These are phyloP conservation scores for Rutpela maculata DNA, from an alignment of 2,888 invertebrate genomes.

Conservation along the genomic window DNA sequence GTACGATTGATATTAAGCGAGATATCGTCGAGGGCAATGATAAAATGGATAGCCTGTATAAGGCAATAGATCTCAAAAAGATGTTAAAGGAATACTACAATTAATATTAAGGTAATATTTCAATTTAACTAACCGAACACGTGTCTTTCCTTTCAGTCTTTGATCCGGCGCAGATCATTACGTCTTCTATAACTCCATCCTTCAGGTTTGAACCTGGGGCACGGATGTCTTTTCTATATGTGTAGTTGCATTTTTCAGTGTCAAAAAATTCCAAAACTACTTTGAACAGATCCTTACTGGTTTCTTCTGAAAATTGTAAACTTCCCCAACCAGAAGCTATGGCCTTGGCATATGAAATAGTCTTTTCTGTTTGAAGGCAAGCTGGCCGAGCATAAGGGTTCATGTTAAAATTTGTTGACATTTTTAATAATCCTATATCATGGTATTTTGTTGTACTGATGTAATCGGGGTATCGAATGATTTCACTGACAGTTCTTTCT, in stretches of 20 bases:
- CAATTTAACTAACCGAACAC: slow-evolving; percentile 75
- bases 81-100: too few relatives aligned
- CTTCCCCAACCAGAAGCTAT: slow-evolving; percentile 75
- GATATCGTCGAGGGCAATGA: too few relatives aligned
- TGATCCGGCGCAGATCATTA: slow-evolving; percentile 77
- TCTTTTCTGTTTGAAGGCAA: slow-evolving; percentile 68
- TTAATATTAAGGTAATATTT: too few relatives aligned
- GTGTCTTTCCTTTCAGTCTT: slow-evolving; percentile 72
- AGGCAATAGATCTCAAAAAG: too few relatives aligned
- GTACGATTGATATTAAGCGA: too few relatives aligned
- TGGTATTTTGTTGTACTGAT: slow-evolving; percentile 72
- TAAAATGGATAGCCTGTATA: too few relatives aligned
- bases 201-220: not conserved
- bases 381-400: slow-evolving; percentile 73
- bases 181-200: slow-evolving; percentile 72
- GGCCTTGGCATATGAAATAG: slow-evolving; percentile 59
- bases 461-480: slow-evolving; percentile 72
- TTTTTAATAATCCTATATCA: slow-evolving; percentile 75
- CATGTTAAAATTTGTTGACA: slow-evolving; percentile 69
- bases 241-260: not conserved
- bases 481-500: slow-evolving; percentile 54
- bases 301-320: slow-evolving; percentile 66
- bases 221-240: not conserved
- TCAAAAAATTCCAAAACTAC: slow-evolving; percentile 67
- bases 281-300: slow-evolving; percentile 73